Conservation (phyloP, 2,113 vertebrate genomes). For the Scalopus aquaticus region DNA sequence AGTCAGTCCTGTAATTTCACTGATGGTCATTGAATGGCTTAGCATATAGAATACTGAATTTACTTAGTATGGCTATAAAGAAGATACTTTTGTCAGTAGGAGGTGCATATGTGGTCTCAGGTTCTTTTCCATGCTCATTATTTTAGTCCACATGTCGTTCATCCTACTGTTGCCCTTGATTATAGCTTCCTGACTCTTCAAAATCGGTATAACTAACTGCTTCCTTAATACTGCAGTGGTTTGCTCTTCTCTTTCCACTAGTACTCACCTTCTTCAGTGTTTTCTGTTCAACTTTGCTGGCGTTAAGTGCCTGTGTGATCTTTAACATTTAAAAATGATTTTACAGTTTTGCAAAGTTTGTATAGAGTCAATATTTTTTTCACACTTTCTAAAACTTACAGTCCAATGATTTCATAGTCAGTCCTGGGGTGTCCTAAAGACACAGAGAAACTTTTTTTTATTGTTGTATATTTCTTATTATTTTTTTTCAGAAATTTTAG, state of each 20-base stretch:
- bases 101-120: background rate
- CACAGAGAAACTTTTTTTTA: background rate
- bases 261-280: background rate
- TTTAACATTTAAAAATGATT: background rate
- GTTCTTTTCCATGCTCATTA: background rate
- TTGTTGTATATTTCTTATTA: background rate
- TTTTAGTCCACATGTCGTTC: background rate
- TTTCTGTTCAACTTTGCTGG: background rate
- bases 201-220: background rate
- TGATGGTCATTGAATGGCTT: background rate
- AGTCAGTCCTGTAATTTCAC: background rate
- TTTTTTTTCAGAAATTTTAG: conserved; percentile 11
- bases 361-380: background rate
- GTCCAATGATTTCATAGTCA: background rate
- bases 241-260: background rate
- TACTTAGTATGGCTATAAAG: background rate
- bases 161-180: background rate
- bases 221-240: background rate
- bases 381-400: background rate
- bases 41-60: background rate
- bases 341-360: background rate
- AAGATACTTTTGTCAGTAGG: background rate
- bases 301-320: background rate
- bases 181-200: background rate
- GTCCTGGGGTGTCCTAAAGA: background rate